Evolutionary conservation across 2,888 invertebrate species (phyloP).

Genomic region (Synanthedon andrenaeformis): DNA sequence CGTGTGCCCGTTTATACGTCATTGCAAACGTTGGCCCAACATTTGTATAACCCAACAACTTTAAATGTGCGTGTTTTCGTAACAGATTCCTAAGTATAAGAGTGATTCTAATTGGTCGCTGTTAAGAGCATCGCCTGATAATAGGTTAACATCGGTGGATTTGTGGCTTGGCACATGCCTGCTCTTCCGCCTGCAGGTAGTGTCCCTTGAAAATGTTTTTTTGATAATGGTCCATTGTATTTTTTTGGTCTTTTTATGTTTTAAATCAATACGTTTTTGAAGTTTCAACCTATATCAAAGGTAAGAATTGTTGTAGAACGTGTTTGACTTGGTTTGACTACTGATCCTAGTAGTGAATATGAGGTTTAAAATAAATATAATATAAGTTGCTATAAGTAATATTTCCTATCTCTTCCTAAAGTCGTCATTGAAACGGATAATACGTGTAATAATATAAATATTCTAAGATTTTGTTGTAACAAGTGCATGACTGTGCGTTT

Average conservation of each 20-base stretch:
- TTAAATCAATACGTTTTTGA: neutral
- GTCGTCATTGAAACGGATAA: too few species aligned
- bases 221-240: slow-evolving; percentile 6
- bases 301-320: too few species aligned
- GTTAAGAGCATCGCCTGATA: slow-evolving; percentile 17
- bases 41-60: slow-evolving; percentile 10
- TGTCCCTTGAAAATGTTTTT: slow-evolving; percentile 8
- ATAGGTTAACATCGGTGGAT: slow-evolving; percentile 14
- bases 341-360: too few species aligned
- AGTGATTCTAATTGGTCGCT: slow-evolving; percentile 14
- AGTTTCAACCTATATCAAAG: too few species aligned
- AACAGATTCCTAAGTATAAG: slow-evolving; percentile 1
- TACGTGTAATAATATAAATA: too few species aligned
- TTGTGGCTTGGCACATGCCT: neutral
- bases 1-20: slow-evolving; percentile 28
- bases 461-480: too few species aligned
- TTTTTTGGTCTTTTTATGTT: slow-evolving; percentile 1
- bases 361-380: too few species aligned
- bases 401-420: too few species aligned
- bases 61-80: slow-evolving; percentile 9
- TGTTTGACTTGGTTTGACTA: too few species aligned
- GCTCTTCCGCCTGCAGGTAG: slow-evolving; percentile 20
- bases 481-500: too few species aligned
- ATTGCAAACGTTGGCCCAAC: slow-evolving; percentile 22
- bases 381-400: too few species aligned